Conservation (phyloP, 1,140 invertebrate species). For the Lepidostoma basale region DNA sequence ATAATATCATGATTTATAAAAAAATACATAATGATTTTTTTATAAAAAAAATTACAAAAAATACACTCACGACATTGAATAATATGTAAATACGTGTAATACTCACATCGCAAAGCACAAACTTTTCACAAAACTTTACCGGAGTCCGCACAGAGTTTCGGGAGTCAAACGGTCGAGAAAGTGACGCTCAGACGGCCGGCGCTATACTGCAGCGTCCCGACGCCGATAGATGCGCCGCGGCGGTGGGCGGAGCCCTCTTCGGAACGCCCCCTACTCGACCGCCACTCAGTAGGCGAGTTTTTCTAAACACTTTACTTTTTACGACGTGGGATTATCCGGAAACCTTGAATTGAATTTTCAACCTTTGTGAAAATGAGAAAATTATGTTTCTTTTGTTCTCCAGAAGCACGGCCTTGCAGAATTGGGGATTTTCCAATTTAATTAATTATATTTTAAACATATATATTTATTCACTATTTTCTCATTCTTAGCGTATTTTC, state of each 20-base stretch:
- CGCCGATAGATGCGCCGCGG: neutral
- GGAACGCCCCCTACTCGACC: conserved; percentile 2
- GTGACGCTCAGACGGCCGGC: neutral
- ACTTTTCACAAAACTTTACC: neutral
- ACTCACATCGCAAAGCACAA: neutral
- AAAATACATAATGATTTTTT: no score
- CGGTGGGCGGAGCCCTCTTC: conserved; percentile 2
- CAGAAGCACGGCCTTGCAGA: no score
- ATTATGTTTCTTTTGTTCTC: no score
- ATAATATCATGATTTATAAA: no score
- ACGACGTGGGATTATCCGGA: neutral
- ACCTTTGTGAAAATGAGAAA: no score
- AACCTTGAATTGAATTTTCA: neutral
- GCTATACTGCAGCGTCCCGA: conserved; percentile 23
- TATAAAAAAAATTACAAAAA: no score
- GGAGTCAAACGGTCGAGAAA: neutral
- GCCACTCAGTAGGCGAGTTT: neutral
- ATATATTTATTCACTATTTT: no score
- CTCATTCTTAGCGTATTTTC: no score
- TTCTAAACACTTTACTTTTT: neutral
- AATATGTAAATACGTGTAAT: no score
- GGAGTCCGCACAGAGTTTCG: neutral
- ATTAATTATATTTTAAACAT: no score
- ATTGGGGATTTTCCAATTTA: no score
- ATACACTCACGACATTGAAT: no score